These are phyloP conservation scores for Dromius quadrimaculatus DNA, from an alignment of 2,888 invertebrate genomes.

Conservation along the genomic window DNA sequence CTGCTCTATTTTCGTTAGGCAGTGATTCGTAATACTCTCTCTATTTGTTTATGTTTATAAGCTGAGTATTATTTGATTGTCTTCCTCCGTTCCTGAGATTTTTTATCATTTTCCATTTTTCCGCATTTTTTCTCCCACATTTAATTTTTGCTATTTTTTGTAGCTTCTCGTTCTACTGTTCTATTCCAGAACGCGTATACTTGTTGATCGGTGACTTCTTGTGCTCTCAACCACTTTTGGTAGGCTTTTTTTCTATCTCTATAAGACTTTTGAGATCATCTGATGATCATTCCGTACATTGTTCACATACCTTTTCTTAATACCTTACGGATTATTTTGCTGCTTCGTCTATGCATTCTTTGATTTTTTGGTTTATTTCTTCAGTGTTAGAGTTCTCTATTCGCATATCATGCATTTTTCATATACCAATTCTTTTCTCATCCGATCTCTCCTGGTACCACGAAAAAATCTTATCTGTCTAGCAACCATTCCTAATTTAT, in stretches of 20 bases:
- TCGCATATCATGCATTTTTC: too few relatives aligned
- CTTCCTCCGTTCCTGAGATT: background rate
- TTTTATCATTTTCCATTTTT: background rate
- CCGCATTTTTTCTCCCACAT: constrained; percentile 14
- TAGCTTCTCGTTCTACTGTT: constrained; percentile 5
- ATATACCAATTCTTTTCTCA: too few relatives aligned
- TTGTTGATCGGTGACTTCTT: background rate
- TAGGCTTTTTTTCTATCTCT: constrained; percentile 3
- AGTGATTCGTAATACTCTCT: too few relatives aligned
- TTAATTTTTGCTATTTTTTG: background rate
- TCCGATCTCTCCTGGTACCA: too few relatives aligned
- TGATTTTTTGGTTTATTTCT: background rate
- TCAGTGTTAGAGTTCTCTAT: background rate
- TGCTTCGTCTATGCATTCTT: constrained; percentile 1
- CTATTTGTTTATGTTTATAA: too few relatives aligned
- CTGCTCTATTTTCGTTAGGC: too few relatives aligned
- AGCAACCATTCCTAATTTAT: too few relatives aligned
- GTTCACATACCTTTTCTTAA: background rate
- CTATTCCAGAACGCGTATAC: background rate
- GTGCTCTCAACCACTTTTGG: background rate
- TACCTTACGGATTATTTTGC: background rate
- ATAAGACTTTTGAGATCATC: too few relatives aligned
- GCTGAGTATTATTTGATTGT: too few relatives aligned
- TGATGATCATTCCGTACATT: background rate
- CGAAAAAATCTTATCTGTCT: too few relatives aligned